Evolutionary conservation across 2,888 invertebrate species (phyloP).

Genomic region (Gryllus longicercus): DNA sequence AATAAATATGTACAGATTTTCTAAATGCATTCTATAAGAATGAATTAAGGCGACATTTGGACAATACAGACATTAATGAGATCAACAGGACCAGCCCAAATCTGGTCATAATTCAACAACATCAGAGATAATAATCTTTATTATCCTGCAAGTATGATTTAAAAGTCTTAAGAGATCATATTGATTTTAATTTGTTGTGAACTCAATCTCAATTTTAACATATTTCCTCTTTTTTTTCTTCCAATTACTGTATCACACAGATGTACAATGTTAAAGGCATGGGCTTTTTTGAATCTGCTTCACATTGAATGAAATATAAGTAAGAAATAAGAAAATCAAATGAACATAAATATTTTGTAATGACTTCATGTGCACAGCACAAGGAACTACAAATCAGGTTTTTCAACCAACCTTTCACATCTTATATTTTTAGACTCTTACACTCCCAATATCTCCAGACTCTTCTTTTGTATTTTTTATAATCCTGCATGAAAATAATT

Average conservation of each 20-base stretch:
- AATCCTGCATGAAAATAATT: neutral
- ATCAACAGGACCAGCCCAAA: neutral
- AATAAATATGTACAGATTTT: neutral
- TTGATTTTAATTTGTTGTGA: neutral
- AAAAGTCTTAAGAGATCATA: neutral
- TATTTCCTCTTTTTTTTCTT: neutral
- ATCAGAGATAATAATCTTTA: constrained; percentile 4
- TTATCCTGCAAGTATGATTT: neutral
- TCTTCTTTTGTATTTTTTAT: neutral
- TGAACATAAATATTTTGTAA: neutral
- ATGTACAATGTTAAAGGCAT: neutral
- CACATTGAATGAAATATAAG: too few relatives aligned
- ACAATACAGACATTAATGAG: constrained; percentile 8
- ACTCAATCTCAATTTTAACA: neutral
- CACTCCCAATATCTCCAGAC: too few relatives aligned
- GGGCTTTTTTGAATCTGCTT: neutral
- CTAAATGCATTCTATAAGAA: constrained; percentile 17
- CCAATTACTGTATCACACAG: neutral
- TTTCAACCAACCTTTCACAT: too few relatives aligned
- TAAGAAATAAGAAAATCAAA: neutral
- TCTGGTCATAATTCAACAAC: constrained; percentile 9
- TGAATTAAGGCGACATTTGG: constrained; percentile 1
- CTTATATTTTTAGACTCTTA: too few relatives aligned
- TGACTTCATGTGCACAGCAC: neutral
- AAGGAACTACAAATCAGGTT: neutral